Conservation (phyloP, 2,888 invertebrate species). For the Cheilosia vulpina region DNA sequence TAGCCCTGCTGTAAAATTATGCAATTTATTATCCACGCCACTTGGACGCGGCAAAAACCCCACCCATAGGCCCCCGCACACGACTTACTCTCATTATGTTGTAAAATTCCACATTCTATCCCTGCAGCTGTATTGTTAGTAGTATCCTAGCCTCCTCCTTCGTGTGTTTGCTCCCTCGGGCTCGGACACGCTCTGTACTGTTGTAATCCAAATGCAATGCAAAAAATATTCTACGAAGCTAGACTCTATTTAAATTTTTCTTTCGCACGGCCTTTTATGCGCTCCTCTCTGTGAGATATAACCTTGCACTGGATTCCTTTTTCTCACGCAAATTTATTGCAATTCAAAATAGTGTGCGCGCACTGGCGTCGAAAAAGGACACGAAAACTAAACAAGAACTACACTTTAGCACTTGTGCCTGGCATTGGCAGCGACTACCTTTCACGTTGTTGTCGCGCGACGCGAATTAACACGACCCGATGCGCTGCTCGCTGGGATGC, state of each 20-base stretch:
- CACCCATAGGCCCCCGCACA: slow-evolving; percentile 9
- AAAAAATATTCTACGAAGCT: slow-evolving; percentile 54
- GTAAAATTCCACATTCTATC: slow-evolving; percentile 74
- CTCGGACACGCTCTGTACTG: slow-evolving; percentile 50
- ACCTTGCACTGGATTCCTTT: slow-evolving; percentile 71
- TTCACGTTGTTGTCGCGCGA: slow-evolving; percentile 21
- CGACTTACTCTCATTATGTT: slow-evolving; percentile 74
- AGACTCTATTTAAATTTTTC: slow-evolving; percentile 33
- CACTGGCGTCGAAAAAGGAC: slow-evolving; percentile 58
- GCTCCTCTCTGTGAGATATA: slow-evolving; percentile 54
- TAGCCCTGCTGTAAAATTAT: slow-evolving; percentile 55
- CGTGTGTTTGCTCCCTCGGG: slow-evolving; percentile 34
- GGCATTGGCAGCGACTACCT: slow-evolving; percentile 27
- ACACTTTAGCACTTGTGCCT: slow-evolving; percentile 43
- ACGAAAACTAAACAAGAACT: slow-evolving; percentile 17
- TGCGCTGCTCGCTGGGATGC: slow-evolving; percentile 6
- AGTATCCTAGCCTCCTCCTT: slow-evolving; percentile 43
- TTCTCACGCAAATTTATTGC: slow-evolving; percentile 63
- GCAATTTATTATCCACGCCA: slow-evolving; percentile 71
- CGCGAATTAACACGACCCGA: slow-evolving; percentile 21
- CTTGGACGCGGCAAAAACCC: slow-evolving; percentile 52
- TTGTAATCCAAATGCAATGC: slow-evolving; percentile 67
- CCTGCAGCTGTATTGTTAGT: slow-evolving; percentile 52
- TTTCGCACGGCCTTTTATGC: slow-evolving; percentile 17
- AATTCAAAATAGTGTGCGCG: slow-evolving; percentile 68